Percentiles rank a stretch among this genome's conserved stretches.
phyloP scores from a whole-genome alignment of 1,140 invertebrate species.

The Coboldia fuscipes region DNA sequence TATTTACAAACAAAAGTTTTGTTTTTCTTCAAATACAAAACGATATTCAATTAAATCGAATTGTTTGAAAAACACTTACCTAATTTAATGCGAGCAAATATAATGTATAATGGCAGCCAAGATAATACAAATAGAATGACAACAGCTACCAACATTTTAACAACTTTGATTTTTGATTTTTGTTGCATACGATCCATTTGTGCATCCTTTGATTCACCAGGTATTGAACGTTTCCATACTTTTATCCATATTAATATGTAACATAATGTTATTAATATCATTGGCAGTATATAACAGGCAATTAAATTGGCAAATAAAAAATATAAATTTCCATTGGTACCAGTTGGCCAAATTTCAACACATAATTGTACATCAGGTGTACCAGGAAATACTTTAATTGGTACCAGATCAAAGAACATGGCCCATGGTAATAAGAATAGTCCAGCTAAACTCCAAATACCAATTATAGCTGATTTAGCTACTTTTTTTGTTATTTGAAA shows the following conservation, averaged over 20 bases:
- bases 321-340: conserved; percentile 56
- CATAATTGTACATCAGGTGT: conserved; percentile 49
- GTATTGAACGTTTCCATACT: conserved; percentile 65
- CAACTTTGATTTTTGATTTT: conserved; percentile 81
- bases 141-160: conserved; percentile 91
- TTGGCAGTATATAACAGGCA: conserved; percentile 80
- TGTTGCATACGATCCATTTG: conserved; percentile 81
- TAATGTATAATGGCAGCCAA: conserved; percentile 84
- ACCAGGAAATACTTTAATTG: conserved; percentile 38
- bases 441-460: conserved; percentile 77
- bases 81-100: conserved; percentile 71
- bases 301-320: conserved; percentile 77
- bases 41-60: neutral
- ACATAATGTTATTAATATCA: conserved; percentile 76
- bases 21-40: too few relatives aligned
- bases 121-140: conserved; percentile 85
- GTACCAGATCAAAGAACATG: conserved; percentile 66
- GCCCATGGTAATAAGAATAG: conserved; percentile 74
- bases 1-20: too few relatives aligned
- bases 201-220: conserved; percentile 74
- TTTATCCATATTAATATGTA: conserved; percentile 86
- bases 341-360: conserved; percentile 65
- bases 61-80: conserved; percentile 16
- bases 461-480: conserved; percentile 65
- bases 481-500: conserved; percentile 73